Conservation (phyloP, 2,888 invertebrate species). For the Endotricha flammealis region DNA sequence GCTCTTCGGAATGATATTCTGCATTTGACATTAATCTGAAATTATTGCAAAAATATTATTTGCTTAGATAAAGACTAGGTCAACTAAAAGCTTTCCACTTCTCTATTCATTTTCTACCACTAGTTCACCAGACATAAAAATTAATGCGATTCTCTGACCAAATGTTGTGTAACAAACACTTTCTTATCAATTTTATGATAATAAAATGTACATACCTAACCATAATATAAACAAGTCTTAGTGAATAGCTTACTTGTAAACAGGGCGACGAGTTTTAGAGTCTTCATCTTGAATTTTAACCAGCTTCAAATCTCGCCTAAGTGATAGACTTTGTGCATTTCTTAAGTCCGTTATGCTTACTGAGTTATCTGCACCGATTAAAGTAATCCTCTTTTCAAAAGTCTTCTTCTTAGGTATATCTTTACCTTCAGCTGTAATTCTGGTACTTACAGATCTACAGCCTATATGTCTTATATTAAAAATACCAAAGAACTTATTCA, state of each 20-base stretch:
- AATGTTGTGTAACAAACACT: too few relatives aligned
- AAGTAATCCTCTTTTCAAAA: constrained; percentile 78
- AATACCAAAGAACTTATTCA: constrained; percentile 46
- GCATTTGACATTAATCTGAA: constrained; percentile 80
- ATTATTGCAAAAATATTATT: constrained; percentile 9
- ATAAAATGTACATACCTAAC: too few relatives aligned
- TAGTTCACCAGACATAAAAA: too few relatives aligned
- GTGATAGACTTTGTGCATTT: constrained; percentile 83
- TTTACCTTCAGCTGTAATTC: constrained; percentile 59
- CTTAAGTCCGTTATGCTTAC: constrained; percentile 80
- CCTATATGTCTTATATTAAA: constrained; percentile 36
- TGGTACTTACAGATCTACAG: constrained; percentile 40
- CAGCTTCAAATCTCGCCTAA: constrained; percentile 82
- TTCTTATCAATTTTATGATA: too few relatives aligned
- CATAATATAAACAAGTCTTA: too few relatives aligned
- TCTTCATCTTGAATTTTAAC: constrained; percentile 83
- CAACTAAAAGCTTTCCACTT: too few relatives aligned
- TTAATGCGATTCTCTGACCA: too few relatives aligned
- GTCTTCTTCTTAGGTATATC: constrained; percentile 61
- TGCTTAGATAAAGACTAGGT: not conserved
- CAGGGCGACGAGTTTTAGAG: constrained; percentile 81
- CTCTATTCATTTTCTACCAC: too few relatives aligned
- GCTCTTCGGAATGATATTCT: constrained; percentile 81
- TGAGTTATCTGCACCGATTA: constrained; percentile 78
- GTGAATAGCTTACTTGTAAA: constrained; percentile 77